A percentile compares a stretch with the other conserved stretches of the same genome.
Evolutionary conservation across 2,797 vertebrate genomes (phyloP).

Genomic region (Microhierax caerulescens): DNA sequence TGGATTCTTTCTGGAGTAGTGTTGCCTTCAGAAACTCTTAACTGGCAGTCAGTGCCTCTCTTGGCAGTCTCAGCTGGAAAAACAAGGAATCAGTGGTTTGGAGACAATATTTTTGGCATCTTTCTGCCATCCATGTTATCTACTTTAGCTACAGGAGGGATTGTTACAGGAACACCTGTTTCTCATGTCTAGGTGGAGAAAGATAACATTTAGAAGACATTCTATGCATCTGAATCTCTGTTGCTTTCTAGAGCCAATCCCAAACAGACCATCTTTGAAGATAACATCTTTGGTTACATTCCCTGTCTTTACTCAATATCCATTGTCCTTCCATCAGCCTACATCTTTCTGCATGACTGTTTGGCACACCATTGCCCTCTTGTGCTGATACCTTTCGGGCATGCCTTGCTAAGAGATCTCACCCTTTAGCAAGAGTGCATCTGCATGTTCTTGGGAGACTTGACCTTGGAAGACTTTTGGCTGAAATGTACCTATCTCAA

Average conservation of each 20-base stretch:
- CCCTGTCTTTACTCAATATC: background rate
- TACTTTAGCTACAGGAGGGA: slow-evolving; percentile 5
- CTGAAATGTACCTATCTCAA: background rate
- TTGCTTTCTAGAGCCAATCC: background rate
- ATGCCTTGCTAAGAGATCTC: background rate
- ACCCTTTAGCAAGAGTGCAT: background rate
- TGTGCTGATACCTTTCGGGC: background rate
- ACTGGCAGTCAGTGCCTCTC: background rate
- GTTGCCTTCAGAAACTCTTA: slow-evolving; percentile 5
- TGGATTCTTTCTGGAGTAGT: slow-evolving; percentile 9
- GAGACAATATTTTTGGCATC: background rate
- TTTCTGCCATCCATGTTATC: background rate
- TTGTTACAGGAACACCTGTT: slow-evolving; percentile 3
- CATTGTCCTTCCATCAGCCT: background rate
- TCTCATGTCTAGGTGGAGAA: background rate
- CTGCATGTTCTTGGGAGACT: background rate
- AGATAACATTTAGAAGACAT: background rate
- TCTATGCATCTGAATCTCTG: background rate
- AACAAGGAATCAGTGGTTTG: slow-evolving; percentile 3
- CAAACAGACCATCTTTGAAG: background rate
- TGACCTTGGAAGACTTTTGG: background rate
- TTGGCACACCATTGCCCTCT: background rate
- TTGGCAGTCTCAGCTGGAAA: slow-evolving; percentile 15
- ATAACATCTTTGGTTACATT: background rate
- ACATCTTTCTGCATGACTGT: background rate